Percentiles rank a stretch among this genome's conserved stretches.
Evolutionary conservation across 2,797 vertebrate genomes (phyloP).

Genomic region (Glossophaga mutica): DNA sequence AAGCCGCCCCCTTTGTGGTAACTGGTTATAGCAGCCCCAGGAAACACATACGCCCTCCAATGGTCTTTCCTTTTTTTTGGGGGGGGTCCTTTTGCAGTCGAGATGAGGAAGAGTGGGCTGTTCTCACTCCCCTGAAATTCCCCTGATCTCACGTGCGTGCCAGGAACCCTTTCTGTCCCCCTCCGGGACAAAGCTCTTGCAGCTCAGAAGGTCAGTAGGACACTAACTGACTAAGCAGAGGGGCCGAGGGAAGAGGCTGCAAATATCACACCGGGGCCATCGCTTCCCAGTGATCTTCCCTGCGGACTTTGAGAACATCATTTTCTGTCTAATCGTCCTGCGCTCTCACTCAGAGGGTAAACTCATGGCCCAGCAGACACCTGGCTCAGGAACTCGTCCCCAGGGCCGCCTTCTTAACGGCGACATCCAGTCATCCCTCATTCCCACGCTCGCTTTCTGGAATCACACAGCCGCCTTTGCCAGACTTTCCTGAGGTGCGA

Average conservation of each 20-base stretch:
- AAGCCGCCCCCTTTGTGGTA: not conserved
- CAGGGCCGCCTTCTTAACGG: not conserved
- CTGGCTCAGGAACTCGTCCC: not conserved
- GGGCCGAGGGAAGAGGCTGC: not conserved
- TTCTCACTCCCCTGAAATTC: not conserved
- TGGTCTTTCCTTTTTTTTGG: not conserved
- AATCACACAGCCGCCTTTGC: not conserved
- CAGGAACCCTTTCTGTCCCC: not conserved
- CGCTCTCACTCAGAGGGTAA: not conserved
- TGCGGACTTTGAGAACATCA: not conserved
- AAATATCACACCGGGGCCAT: not conserved
- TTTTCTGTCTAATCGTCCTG: not conserved
- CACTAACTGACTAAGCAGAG: not conserved
- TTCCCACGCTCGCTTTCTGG: not conserved
- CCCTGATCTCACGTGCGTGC: not conserved
- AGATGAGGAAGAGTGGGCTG: too few species aligned
- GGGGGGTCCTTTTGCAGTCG: not conserved
- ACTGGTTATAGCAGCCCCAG: not conserved
- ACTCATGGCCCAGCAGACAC: not conserved
- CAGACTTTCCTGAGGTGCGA: not conserved
- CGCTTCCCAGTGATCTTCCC: not conserved
- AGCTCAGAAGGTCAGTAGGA: not conserved
- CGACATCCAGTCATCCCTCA: not conserved
- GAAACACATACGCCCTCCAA: not conserved
- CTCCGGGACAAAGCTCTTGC: not conserved